Percentiles rank a stretch among this genome's conserved stretches.
These are phyloP conservation scores for Isotomurus palustris DNA, from an alignment of 2,888 invertebrate species.

Conservation along the genomic window DNA sequence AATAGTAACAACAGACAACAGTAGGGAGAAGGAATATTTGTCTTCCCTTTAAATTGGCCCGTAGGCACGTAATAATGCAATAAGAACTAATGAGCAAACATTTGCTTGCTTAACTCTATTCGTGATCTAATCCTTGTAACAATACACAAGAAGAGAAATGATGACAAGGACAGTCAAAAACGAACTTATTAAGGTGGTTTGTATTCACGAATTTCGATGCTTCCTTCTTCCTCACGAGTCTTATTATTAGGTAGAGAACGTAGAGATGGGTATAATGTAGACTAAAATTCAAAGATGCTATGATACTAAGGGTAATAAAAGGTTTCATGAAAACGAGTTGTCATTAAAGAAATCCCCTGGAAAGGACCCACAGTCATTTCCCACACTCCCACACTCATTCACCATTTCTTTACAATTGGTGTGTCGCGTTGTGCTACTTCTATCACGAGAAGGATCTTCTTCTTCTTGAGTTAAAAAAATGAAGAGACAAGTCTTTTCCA, in stretches of 20 bases:
- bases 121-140: background rate
- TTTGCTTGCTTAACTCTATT: slow-evolving; percentile 1
- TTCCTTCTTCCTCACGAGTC: background rate
- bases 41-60: too few relatives aligned
- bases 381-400: background rate
- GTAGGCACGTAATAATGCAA: slow-evolving; percentile 5
- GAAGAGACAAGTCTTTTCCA: too few relatives aligned
- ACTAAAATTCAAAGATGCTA: background rate
- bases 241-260: too few relatives aligned
- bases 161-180: background rate
- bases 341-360: slow-evolving; percentile 23
- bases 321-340: slow-evolving; percentile 31
- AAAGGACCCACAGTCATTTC: slow-evolving; percentile 2
- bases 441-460: too few relatives aligned
- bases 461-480: too few relatives aligned
- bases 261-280: too few relatives aligned
- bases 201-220: slow-evolving; percentile 1
- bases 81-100: slow-evolving; percentile 7
- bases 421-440: too few relatives aligned
- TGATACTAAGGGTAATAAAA: slow-evolving; percentile 19
- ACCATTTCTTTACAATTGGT: background rate
- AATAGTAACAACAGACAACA: background rate
- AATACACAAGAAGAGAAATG: background rate
- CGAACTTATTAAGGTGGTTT: too few relatives aligned
- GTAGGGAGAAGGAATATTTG: too few relatives aligned